These are phyloP conservation scores for Brachirus orientalis DNA, from an alignment of 2,113 vertebrate genomes.

Conservation along the genomic window DNA sequence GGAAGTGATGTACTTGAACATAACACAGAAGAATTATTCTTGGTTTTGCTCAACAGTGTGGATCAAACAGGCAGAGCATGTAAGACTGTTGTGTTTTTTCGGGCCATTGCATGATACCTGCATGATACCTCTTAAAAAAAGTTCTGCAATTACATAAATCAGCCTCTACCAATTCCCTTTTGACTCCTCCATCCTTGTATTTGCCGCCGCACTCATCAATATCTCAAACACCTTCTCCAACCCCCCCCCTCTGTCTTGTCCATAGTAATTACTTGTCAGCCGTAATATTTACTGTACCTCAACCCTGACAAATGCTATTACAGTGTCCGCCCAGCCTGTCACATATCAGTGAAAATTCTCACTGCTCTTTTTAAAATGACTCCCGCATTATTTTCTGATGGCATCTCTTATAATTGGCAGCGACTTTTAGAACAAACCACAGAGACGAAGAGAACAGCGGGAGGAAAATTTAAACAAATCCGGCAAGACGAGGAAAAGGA, in stretches of 20 bases:
- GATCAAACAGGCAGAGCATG: too few species aligned
- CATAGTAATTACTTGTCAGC: constrained; percentile 18
- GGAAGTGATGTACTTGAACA: not conserved
- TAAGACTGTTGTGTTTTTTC: too few species aligned
- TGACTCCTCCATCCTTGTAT: not conserved
- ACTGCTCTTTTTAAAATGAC: constrained; percentile 32
- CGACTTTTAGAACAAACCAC: constrained; percentile 26
- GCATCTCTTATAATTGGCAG: constrained; percentile 43
- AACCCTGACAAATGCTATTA: constrained; percentile 27
- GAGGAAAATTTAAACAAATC: constrained; percentile 44
- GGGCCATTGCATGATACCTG: too few species aligned
- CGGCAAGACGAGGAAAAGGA: constrained; percentile 40
- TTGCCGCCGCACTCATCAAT: not conserved
- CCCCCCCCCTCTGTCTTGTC: not conserved
- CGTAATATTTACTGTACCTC: constrained; percentile 42
- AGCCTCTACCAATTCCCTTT: not conserved
- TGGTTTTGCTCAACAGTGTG: too few species aligned
- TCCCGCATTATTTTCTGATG: constrained; percentile 5
- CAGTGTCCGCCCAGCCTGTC: not conserved
- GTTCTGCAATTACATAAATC: not conserved
- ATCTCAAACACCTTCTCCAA: not conserved
- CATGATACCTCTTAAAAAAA: too few species aligned
- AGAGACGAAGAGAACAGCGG: constrained; percentile 41
- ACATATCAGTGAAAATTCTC: constrained; percentile 4
- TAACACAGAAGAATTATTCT: too few species aligned